Base-by-base conservation (phyloP, 2,797 vertebrate genomes). In the Peromyscus aztecus region DNA sequence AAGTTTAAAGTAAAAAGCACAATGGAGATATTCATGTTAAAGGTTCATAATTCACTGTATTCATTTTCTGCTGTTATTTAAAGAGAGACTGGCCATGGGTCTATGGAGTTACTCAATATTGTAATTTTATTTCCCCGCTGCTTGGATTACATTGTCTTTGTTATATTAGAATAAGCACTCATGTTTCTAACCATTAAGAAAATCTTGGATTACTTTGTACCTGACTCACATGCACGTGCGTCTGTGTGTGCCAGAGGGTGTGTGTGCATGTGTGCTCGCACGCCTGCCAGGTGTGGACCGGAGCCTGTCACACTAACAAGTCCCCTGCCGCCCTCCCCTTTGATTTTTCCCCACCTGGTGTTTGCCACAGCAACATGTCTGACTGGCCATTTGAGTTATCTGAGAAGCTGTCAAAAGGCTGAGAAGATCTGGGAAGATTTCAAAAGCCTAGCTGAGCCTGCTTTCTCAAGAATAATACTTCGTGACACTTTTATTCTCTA, bases 371-470 rank as follows among this genome's bases (percentile, higher is more conserved):
- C 97, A 97, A 92, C 96, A 87, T 88, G 97, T 98, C 97, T 98
- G 97, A 93, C 96, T 97, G 90, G 52, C 97, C 98, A 97, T 96
- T 96, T 96, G 98, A 98, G 98, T 98, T 98, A 98, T 98, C 98
- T 98, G 97, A 98, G 98, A 98, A 98, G 97, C 98, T 98, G 98
- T 98, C 98, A 98, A 97, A 98, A 98, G 82, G 71, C 96, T 98
- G 96, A 85, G 96, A 98, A 98, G 98, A 98, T 97, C 96, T 97
- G 97, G 97, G 98, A 98, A 97, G 97, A 98, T 98, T 98, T 98
- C 96, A 98, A 98, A 98, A 98, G 97, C 88, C 97, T 98, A 97
- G 93, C 93, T 4, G 91, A 97, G 97, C 94, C 97, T 98, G 98
- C 93, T 97, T 98, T 97, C 97, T 98, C 98, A 97, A 95, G 0